Conservation (phyloP, 1,140 invertebrate genomes). For the Heliconius hermathena region DNA sequence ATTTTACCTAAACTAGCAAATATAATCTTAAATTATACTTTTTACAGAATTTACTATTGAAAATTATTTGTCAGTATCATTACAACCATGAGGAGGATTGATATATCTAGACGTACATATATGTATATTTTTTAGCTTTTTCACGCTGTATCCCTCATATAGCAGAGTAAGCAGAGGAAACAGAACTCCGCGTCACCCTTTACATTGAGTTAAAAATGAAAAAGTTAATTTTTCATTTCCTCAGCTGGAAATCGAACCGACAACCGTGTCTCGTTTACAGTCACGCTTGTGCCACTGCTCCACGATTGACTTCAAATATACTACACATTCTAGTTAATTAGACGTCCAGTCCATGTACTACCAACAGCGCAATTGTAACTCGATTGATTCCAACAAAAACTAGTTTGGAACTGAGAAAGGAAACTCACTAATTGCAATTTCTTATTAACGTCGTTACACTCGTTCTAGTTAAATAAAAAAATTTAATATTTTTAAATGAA, state of each 20-base stretch:
- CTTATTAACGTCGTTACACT: not conserved
- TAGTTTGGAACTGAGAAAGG: slow-evolving; percentile 15
- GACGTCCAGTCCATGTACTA: not conserved
- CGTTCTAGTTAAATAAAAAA: not conserved
- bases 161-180: too few relatives aligned
- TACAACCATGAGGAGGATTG: too few relatives aligned
- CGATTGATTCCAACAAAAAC: slow-evolving; percentile 13
- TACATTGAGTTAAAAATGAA: too few relatives aligned
- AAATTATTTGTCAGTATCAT: too few relatives aligned
- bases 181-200: too few relatives aligned
- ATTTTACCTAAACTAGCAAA: too few relatives aligned
- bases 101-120: not conserved
- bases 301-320: not conserved
- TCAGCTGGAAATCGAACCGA: not conserved
- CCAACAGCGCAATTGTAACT: not conserved
- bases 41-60: too few relatives aligned
- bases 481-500: not conserved
- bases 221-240: not conserved
- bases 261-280: not conserved
- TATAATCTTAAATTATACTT: too few relatives aligned
- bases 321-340: not conserved
- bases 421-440: slow-evolving; percentile 12
- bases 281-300: not conserved
- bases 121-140: too few relatives aligned
- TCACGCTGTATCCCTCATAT: too few relatives aligned